Percentiles rank a stretch among this genome's conserved stretches.
Evolutionary conservation across 2,113 vertebrate species (phyloP).

Genomic region (Propithecus coquereli): DNA sequence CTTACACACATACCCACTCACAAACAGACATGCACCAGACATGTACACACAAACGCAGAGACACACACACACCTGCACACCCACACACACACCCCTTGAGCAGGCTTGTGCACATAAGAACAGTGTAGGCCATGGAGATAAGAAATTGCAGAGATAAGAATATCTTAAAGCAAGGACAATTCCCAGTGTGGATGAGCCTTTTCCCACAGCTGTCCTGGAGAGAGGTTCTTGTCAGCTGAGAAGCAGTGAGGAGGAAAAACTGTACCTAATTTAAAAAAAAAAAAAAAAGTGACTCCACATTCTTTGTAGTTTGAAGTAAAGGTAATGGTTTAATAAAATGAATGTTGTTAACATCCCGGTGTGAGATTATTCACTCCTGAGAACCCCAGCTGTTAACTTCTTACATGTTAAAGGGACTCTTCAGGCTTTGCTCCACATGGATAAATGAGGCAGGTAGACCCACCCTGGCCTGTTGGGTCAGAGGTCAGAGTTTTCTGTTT

Average conservation of each 20-base stretch:
- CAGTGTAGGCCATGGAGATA: accelerated
- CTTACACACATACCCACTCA: not conserved
- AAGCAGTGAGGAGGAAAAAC: not conserved
- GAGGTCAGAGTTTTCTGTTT: not conserved
- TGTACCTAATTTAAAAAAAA: not conserved
- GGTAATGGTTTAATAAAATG: not conserved
- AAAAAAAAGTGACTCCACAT: not conserved
- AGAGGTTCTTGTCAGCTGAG: not conserved
- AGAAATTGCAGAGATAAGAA: not conserved
- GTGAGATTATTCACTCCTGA: not conserved
- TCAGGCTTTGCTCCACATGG: not conserved
- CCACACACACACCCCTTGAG: not conserved
- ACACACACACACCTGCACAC: not conserved
- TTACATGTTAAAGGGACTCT: not conserved
- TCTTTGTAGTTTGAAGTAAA: not conserved
- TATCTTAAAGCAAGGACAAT: not conserved
- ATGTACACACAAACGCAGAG: not conserved
- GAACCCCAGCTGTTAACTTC: not conserved
- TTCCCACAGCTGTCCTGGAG: accelerated
- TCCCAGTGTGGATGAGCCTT: accelerated
- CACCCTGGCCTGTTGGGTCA: accelerated
- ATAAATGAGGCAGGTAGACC: not conserved
- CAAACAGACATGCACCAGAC: not conserved
- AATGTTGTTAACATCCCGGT: not conserved
- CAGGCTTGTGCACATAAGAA: not conserved